These are phyloP conservation scores for Nestor notabilis DNA, from an alignment of 2,113 vertebrate species.

Conservation along the genomic window DNA sequence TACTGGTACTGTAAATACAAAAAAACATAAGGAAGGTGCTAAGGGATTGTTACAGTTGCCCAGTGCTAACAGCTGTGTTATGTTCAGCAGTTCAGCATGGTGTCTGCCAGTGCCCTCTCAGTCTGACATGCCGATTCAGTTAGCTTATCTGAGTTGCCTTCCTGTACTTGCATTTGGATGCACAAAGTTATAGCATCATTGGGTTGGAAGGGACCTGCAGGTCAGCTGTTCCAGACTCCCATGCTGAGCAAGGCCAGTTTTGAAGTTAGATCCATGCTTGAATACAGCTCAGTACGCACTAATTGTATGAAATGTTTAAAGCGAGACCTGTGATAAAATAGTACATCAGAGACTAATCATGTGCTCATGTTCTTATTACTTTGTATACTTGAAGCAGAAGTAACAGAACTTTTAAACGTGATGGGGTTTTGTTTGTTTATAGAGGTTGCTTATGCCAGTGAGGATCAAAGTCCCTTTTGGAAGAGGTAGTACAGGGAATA, in stretches of 20 bases:
- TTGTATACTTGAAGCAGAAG: neutral
- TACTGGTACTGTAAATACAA: neutral
- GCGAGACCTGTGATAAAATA: neutral
- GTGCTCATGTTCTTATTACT: neutral
- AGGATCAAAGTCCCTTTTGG: neutral
- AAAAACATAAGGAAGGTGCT: neutral
- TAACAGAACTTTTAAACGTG: neutral
- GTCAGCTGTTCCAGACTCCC: neutral
- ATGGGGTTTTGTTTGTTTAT: neutral
- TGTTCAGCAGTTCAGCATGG: neutral
- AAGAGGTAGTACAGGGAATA: neutral
- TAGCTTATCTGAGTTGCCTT: neutral
- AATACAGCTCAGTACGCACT: neutral
- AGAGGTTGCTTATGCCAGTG: neutral
- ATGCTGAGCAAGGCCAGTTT: neutral
- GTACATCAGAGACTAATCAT: fast-evolving
- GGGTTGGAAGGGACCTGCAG: neutral
- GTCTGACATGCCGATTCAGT: neutral
- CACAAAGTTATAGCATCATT: neutral
- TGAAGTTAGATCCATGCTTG: neutral
- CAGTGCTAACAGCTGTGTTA: neutral
- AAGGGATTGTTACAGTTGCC: neutral
- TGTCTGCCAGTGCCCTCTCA: neutral
- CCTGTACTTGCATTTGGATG: neutral
- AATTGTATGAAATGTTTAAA: neutral